Evolutionary conservation across 2,888 invertebrate species (phyloP).

Genomic region (Coenonympha glycerion): DNA sequence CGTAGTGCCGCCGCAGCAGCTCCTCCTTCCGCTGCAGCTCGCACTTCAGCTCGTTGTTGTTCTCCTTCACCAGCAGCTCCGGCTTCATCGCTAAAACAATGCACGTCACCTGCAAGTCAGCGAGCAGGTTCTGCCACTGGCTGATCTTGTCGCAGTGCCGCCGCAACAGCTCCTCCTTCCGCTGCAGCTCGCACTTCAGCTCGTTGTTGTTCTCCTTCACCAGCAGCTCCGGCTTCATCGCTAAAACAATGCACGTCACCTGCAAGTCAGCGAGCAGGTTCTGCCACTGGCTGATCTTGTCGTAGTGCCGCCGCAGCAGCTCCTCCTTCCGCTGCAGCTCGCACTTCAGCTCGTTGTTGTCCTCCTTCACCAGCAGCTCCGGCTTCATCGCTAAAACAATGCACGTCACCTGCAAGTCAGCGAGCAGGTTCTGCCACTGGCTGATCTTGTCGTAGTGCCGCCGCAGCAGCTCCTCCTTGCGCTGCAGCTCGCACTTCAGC

Average conservation of each 20-base stretch:
- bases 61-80: conserved; percentile 81
- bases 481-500: conserved; percentile 85
- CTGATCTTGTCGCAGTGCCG: conserved; percentile 93
- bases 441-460: conserved; percentile 93
- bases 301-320: conserved; percentile 89
- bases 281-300: conserved; percentile 94
- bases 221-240: conserved; percentile 57
- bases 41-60: conserved; percentile 87
- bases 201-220: conserved; percentile 94
- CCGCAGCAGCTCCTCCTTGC: conserved; percentile 91
- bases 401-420: conserved; percentile 67
- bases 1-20: conserved; percentile 89
- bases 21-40: conserved; percentile 93
- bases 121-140: conserved; percentile 87
- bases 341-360: conserved; percentile 87
- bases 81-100: conserved; percentile 77
- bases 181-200: conserved; percentile 85
- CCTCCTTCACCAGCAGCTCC: conserved; percentile 81
- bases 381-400: conserved; percentile 76
- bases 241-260: too few species aligned
- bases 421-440: conserved; percentile 87
- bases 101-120: conserved; percentile 66
- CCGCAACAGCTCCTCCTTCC: conserved; percentile 91
- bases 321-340: conserved; percentile 93
- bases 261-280: conserved; percentile 72